These are phyloP conservation scores for Chlorospingus semifuscus DNA, from an alignment of 2,797 vertebrate genomes.

Conservation along the genomic window DNA sequence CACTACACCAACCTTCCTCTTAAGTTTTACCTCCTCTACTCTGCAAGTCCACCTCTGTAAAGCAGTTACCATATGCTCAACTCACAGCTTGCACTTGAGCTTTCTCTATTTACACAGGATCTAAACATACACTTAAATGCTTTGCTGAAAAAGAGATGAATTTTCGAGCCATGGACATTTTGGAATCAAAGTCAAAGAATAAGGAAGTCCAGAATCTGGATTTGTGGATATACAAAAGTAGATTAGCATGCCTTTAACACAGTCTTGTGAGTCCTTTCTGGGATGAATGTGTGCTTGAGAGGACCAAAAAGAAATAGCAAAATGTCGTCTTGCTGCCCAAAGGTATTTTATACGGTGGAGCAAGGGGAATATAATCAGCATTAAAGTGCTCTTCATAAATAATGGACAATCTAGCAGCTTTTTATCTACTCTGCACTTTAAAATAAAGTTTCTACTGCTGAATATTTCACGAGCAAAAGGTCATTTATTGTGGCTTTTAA, in stretches of 20 bases:
- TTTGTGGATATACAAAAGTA: background rate
- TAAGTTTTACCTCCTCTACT: slow-evolving; percentile 6
- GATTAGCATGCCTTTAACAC: background rate
- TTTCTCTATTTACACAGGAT: background rate
- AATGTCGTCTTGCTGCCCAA: slow-evolving; percentile 40
- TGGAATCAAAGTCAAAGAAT: background rate
- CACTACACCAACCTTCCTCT: background rate
- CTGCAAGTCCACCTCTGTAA: slow-evolving; percentile 22
- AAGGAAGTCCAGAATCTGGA: background rate
- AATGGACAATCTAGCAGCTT: slow-evolving; percentile 53
- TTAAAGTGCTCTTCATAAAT: slow-evolving; percentile 66
- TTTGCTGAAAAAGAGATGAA: background rate
- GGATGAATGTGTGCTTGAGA: background rate
- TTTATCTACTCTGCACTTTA: slow-evolving; percentile 44
- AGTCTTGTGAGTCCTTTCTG: background rate
- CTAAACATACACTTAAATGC: background rate
- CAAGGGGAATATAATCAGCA: slow-evolving; percentile 44
- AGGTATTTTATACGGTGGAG: slow-evolving; percentile 54
- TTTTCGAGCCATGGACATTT: background rate
- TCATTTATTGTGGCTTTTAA: slow-evolving; percentile 45
- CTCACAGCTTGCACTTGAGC: background rate
- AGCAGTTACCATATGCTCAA: background rate
- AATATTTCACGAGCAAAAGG: slow-evolving; percentile 70
- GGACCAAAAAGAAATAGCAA: slow-evolving; percentile 1
- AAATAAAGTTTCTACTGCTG: slow-evolving; percentile 31